A percentile compares a stretch with the other conserved stretches of the same genome.
Evolutionary conservation across 1,140 invertebrate genomes (phyloP).

Genomic region (Tribolium castaneum): DNA sequence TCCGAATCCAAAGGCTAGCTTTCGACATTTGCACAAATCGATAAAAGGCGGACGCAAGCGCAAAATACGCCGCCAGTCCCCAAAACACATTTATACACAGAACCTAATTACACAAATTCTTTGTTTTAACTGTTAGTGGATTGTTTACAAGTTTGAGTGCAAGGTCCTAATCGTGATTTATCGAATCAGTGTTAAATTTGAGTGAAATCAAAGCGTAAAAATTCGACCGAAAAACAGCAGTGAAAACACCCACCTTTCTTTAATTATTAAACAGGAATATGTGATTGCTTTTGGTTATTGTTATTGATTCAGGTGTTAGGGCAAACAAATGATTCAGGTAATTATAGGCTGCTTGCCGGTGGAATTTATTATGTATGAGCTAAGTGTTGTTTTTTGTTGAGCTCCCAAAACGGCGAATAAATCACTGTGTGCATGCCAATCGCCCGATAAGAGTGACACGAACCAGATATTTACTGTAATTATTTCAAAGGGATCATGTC

Average conservation of each 20-base stretch:
- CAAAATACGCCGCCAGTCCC: not conserved
- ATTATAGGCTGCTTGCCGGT: not conserved
- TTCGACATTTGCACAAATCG: conserved; percentile 27
- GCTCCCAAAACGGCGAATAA: not conserved
- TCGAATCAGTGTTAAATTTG: not conserved
- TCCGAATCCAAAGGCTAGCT: not conserved
- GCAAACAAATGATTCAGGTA: conserved; percentile 38
- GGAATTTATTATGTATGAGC: conserved; percentile 4
- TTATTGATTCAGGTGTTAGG: not conserved
- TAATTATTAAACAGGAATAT: conserved; percentile 3
- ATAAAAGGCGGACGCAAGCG: conserved; percentile 16
- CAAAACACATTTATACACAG: conserved; percentile 14
- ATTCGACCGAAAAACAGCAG: not conserved
- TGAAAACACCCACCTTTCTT: not conserved
- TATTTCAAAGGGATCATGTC: conserved; percentile 65
- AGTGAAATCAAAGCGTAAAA: conserved; percentile 13
- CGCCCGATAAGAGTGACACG: too few species aligned
- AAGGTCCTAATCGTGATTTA: conserved; percentile 25
- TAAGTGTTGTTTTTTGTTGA: not conserved
- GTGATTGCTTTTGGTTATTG: conserved; percentile 11
- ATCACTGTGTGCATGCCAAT: too few species aligned
- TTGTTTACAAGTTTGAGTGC: conserved; percentile 30
- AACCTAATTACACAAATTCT: conserved; percentile 21
- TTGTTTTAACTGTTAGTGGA: conserved; percentile 33
- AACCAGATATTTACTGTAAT: not conserved